Conservation (phyloP, 1,140 invertebrate genomes). For the Penaeus chinensis region DNA sequence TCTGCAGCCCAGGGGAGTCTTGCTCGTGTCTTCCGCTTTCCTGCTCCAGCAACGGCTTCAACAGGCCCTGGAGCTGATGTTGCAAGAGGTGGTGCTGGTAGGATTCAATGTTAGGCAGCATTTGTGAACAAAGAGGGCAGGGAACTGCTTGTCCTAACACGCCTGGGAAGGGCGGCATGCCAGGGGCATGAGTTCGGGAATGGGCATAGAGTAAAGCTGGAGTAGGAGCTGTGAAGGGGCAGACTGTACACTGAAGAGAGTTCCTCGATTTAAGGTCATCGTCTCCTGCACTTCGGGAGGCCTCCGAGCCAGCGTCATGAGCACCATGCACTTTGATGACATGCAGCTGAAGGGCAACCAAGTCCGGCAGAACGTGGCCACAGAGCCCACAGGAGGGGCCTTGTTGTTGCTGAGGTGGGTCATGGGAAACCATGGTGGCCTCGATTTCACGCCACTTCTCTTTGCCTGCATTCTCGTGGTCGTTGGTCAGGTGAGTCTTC, state of each 20-base stretch:
- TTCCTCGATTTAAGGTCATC: constrained; percentile 35
- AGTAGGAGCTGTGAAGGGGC: constrained; percentile 49
- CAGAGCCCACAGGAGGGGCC: constrained; percentile 70
- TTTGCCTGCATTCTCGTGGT: constrained; percentile 75
- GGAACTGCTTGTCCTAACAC: constrained; percentile 67
- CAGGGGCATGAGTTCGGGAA: constrained; percentile 51
- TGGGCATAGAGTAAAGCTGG: constrained; percentile 57
- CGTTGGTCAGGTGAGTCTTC: constrained; percentile 86
- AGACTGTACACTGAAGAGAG: constrained; percentile 53
- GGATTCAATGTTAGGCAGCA: constrained; percentile 72
- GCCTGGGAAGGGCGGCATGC: constrained; percentile 30
- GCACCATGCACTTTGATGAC: constrained; percentile 71
- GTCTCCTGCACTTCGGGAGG: not conserved
- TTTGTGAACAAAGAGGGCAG: constrained; percentile 75
- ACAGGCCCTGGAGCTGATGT: constrained; percentile 73
- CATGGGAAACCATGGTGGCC: constrained; percentile 7
- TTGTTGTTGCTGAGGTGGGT: constrained; percentile 35
- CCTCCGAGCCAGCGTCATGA: constrained; percentile 51
- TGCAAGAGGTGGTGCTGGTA: constrained; percentile 75
- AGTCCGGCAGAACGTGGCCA: constrained; percentile 70
- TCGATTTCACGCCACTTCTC: constrained; percentile 61
- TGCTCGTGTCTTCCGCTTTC: constrained; percentile 10
- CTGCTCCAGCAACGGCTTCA: constrained; percentile 66
- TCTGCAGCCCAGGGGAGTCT: not conserved
- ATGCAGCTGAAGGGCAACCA: constrained; percentile 72